Conservation (phyloP, 2,888 invertebrate genomes). For the Deilephila porcellus region DNA sequence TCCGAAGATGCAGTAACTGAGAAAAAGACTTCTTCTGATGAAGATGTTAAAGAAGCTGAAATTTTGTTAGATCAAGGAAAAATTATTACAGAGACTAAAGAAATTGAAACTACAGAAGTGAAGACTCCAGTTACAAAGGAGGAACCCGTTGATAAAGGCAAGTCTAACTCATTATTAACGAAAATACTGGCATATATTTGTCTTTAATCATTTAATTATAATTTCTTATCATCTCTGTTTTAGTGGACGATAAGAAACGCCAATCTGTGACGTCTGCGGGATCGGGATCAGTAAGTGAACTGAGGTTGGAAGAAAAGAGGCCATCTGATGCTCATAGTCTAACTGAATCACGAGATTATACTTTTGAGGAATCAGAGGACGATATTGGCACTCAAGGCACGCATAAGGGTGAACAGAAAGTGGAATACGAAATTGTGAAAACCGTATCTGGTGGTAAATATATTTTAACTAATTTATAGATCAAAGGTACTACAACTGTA, state of each 20-base stretch:
- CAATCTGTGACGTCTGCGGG: slow-evolving; percentile 79
- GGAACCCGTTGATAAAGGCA: slow-evolving; percentile 63
- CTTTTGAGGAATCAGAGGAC: slow-evolving; percentile 83
- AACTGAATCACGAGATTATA: slow-evolving; percentile 81
- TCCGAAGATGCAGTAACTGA: slow-evolving; percentile 83
- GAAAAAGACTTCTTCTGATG: slow-evolving; percentile 81
- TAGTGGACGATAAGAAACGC: slow-evolving; percentile 67
- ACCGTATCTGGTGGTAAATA: slow-evolving; percentile 48
- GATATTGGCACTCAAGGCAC: slow-evolving; percentile 78
- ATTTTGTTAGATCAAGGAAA: slow-evolving; percentile 45
- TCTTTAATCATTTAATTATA: slow-evolving; percentile 20
- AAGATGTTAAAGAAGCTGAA: slow-evolving; percentile 65
- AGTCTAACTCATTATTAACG: slow-evolving; percentile 1
- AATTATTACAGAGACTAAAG: slow-evolving; percentile 46
- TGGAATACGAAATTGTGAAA: slow-evolving; percentile 61
- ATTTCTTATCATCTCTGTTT: slow-evolving; percentile 37
- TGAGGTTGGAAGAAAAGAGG: slow-evolving; percentile 78
- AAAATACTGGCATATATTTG: not conserved
- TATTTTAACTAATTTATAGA: not conserved
- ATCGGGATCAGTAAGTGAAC: slow-evolving; percentile 73
- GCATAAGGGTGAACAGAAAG: slow-evolving; percentile 68
- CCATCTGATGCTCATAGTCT: slow-evolving; percentile 79
- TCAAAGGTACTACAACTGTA: no score
- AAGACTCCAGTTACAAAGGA: slow-evolving; percentile 55
- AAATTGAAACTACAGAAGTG: slow-evolving; percentile 52